Evolutionary conservation across 2,888 invertebrate species (phyloP), one percentile per base, ranked within the genome.

Genomic region (Sinohyriopsis cumingii): DNA sequence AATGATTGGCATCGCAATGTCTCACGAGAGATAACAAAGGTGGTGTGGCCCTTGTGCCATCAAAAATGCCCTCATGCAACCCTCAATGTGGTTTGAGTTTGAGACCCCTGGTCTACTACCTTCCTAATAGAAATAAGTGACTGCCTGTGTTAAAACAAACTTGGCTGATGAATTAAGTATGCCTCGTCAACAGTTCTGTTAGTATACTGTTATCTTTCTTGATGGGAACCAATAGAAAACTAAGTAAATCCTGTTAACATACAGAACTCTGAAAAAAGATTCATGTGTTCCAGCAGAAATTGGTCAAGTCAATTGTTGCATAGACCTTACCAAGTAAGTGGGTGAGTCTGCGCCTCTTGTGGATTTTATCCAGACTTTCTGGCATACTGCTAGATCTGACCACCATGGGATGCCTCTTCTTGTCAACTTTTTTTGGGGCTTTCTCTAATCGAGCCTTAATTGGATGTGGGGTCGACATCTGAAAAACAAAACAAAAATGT

Each of bases 401-500:
- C 5, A 82, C 82, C 66, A 87, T 63, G 1, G 78, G 64, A 61
- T 66, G 24, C 20, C 69, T 62, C 67, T 74, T 69, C 56, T 76
- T 75, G 61, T 72, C 72, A 60, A 78, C 74, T 65, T 78, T 78
- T 24, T 70, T 69, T 68, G 81, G 76, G 22, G 73, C 57, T 68
- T 76, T 71, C 63, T 77, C 84, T n/a, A 78, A 68, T 20, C 86
- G 77, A 5, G 83, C 74, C 63, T 86, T 87, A 74, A 88, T 88
- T 12, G 88, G 88, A 70, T 88, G 87, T 19, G 88, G 88, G 20
- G 87, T 88, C 55, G 88, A 88, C 86, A 87, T 86, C 88, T 88
- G 80, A 33, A 82, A 73, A 22, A 62, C 9, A 59, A 67, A 12
- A 55, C n/a, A 65, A 55, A 55, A 64, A 24, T n/a, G 55, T 2